A percentile compares a stretch with the other conserved stretches of the same genome.
phyloP scores from a whole-genome alignment of 1,140 invertebrate species.

The Papilio polytes region DNA sequence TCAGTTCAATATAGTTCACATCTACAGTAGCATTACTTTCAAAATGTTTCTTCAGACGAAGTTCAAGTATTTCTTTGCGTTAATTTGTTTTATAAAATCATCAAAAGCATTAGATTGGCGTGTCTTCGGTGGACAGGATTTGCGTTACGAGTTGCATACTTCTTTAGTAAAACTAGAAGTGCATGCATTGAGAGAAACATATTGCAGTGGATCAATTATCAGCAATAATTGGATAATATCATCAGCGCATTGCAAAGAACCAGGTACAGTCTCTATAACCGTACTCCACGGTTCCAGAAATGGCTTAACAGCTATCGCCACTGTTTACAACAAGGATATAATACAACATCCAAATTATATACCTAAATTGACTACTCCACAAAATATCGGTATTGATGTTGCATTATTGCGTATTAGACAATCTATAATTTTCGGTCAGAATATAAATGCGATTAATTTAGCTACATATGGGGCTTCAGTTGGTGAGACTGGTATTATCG shows the following conservation, averaged over 20 bases:
- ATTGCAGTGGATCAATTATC: too few species aligned
- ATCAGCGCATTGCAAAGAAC: not conserved
- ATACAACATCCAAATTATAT: not conserved
- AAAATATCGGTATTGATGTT: too few species aligned
- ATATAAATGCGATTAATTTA: too few species aligned
- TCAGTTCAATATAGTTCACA: not conserved
- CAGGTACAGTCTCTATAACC: not conserved
- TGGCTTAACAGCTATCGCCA: not conserved
- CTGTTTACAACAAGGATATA: not conserved
- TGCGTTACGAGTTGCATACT: too few species aligned
- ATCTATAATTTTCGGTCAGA: too few species aligned
- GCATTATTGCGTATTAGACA: too few species aligned
- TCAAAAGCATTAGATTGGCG: not conserved
- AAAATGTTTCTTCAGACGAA: not conserved
- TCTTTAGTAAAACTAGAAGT: too few species aligned
- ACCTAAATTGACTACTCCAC: too few species aligned
- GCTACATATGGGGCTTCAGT: not conserved
- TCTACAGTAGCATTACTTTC: not conserved
- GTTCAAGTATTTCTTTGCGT: not conserved
- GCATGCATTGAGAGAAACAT: too few species aligned
- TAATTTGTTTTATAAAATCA: not conserved
- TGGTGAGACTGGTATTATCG: not conserved
- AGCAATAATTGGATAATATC: too few species aligned
- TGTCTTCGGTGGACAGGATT: too few species aligned
- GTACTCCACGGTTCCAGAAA: not conserved